Evolutionary conservation across 2,888 invertebrate species (phyloP).

Genomic region (Trachelus troglodyta): DNA sequence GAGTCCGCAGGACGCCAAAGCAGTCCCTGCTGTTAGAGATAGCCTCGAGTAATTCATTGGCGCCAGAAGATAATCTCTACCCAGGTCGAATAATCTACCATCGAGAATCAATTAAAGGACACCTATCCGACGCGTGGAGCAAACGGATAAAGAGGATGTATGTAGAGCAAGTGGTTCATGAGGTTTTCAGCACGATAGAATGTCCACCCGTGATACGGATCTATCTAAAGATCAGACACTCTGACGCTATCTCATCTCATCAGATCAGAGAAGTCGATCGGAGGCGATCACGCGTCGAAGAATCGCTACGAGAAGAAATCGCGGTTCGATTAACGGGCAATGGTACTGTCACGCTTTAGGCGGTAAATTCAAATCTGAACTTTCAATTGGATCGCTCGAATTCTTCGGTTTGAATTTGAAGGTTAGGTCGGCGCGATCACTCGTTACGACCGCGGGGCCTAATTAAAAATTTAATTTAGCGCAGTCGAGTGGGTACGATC

Average conservation of each 20-base stretch:
- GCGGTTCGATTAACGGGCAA: background rate
- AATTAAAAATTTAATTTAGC: constrained; percentile 33
- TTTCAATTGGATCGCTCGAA: background rate
- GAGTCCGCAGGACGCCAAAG: background rate
- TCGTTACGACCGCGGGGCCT: background rate
- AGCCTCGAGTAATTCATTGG: background rate
- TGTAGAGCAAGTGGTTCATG: background rate
- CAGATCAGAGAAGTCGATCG: constrained; percentile 22
- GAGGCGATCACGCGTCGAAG: constrained; percentile 18
- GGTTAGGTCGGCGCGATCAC: background rate
- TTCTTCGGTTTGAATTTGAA: background rate
- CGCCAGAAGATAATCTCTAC: background rate
- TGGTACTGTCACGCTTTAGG: background rate
- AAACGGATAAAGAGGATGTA: background rate
- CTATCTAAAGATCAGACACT: background rate
- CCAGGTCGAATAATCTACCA: background rate
- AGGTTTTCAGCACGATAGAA: background rate
- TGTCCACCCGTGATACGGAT: background rate
- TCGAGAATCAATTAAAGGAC: background rate
- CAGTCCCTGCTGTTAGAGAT: background rate
- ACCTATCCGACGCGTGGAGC: background rate
- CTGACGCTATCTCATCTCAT: background rate
- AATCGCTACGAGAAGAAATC: constrained; percentile 13
- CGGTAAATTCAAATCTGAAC: background rate
- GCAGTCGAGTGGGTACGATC: background rate